Evolutionary conservation across 2,113 vertebrate species (phyloP).

Genomic region (Protomyctophum bolini): DNA sequence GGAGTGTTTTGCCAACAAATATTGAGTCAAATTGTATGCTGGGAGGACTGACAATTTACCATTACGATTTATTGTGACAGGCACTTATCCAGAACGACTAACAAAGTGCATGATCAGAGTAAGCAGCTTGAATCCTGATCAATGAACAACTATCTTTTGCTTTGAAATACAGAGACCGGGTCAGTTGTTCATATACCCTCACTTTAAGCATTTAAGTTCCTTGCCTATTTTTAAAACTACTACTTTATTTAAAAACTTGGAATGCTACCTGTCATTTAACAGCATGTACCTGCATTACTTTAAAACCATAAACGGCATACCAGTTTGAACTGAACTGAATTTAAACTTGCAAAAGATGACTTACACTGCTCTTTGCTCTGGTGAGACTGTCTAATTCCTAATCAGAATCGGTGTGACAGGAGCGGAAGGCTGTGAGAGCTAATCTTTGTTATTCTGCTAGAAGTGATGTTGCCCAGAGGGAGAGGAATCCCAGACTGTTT

Average conservation of each 20-base stretch:
- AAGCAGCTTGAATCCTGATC: too few relatives aligned
- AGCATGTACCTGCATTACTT: background rate
- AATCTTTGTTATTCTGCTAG: slow-evolving; percentile 73
- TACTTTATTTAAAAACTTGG: slow-evolving; percentile 15
- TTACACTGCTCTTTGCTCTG: slow-evolving; percentile 64
- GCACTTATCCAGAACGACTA: background rate
- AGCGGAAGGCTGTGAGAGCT: slow-evolving; percentile 70
- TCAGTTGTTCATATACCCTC: background rate
- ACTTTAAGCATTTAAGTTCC: background rate
- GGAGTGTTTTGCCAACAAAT: background rate
- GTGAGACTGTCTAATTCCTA: slow-evolving; percentile 51
- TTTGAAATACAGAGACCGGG: background rate
- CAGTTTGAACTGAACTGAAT: slow-evolving; percentile 16
- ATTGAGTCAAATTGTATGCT: background rate
- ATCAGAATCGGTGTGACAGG: slow-evolving; percentile 60
- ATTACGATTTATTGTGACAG: background rate
- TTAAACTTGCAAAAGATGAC: slow-evolving; percentile 22
- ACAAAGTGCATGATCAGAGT: too few relatives aligned
- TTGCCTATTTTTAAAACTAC: background rate
- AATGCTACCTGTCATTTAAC: slow-evolving; percentile 6
- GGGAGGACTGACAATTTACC: background rate
- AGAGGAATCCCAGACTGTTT: slow-evolving; percentile 72
- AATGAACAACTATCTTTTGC: too few relatives aligned
- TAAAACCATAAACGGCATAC: background rate
- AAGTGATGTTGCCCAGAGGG: slow-evolving; percentile 61